Base-by-base conservation (phyloP, 2,888 invertebrate species). In the Temnothorax ravouxi region DNA sequence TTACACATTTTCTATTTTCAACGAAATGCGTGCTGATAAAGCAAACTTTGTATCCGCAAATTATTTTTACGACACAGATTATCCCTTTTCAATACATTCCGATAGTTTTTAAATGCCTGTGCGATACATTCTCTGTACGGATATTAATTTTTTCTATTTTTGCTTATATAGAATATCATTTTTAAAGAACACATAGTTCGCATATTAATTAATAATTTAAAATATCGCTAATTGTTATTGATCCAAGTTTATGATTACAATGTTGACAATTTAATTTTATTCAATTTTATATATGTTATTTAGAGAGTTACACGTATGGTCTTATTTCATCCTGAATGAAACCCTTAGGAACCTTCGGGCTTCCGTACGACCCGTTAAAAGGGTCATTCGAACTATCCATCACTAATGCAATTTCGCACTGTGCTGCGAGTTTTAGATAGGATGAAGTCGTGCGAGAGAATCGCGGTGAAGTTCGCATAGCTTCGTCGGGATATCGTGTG, bases 381-480 rank as follows among this genome's bases (percentile, higher is more conserved):
- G 34, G 34, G 18, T 71, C 34, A 71, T 71, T 71, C 59, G 13
- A 69, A 69, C 71, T 71, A 80, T 79, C 56, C 79, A 41, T 59
- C 69, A 61, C 59, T 79, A 79, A 56, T 47, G 71, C 79, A 59
- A 61, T 69, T 59, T 69, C 47, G 69, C 47, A 47, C 13, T 21
- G 59, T 5, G n/a, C 59, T 59, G 25, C 18, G 59, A 71, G 59
- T 71, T 80, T 71, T 69, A 79, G 79, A 69, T 79, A 79, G 79
- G 38, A 79, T 59, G 69, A 71, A 80, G 69, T 61, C 79, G 79
- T 80, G 79, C 69, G 79, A 80, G 71, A 80, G 79, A 47, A 69
- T 71, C 59, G 59, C 69, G 54, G 71, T 71, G 69, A 71, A 25
- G 41, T 38, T 80, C 79, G 59, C 59, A 47, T 69, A 79, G 79